Percentiles rank a stretch among this genome's conserved stretches.
Conservation (phyloP, 2,113 vertebrate genomes). For the Hemiprocne comata region DNA sequence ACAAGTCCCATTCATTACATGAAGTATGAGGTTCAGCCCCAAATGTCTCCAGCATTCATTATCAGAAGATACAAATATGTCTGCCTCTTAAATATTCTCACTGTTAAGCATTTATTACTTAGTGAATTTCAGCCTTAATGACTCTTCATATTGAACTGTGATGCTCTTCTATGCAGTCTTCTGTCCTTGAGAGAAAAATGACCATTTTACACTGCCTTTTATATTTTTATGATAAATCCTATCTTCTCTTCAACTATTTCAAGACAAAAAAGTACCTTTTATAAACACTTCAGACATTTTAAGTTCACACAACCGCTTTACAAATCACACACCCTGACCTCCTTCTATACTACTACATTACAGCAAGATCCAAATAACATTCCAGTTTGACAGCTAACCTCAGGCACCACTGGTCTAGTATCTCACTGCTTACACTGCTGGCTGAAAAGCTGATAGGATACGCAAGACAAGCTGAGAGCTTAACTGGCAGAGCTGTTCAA, state of each 20-base stretch:
- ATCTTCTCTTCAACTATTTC: not conserved
- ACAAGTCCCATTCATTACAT: not conserved
- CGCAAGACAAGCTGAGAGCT: slow-evolving; percentile 57
- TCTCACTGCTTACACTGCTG: slow-evolving; percentile 33
- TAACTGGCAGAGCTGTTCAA: slow-evolving; percentile 64
- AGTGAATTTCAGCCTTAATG: not conserved
- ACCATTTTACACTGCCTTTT: not conserved
- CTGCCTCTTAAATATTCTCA: not conserved
- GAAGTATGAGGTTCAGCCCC: not conserved
- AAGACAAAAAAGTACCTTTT: not conserved
- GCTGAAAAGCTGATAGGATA: slow-evolving; percentile 60
- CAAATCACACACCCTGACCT: slow-evolving; percentile 80
- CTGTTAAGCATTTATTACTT: not conserved
- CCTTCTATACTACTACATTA: slow-evolving; percentile 69
- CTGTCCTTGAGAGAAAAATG: not conserved
- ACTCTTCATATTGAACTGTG: not conserved
- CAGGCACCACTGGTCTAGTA: slow-evolving; percentile 62
- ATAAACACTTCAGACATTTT: slow-evolving; percentile 42
- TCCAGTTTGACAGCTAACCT: slow-evolving; percentile 80
- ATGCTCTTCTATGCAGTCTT: not conserved
- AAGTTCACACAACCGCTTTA: slow-evolving; percentile 56
- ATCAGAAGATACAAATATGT: not conserved
- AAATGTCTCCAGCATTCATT: not conserved
- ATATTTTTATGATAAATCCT: not conserved
- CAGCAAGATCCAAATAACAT: slow-evolving; percentile 78